Percentiles rank a stretch among this genome's conserved stretches.
Conservation (phyloP, 1,140 invertebrate species). For the Epicauta chinensis region DNA sequence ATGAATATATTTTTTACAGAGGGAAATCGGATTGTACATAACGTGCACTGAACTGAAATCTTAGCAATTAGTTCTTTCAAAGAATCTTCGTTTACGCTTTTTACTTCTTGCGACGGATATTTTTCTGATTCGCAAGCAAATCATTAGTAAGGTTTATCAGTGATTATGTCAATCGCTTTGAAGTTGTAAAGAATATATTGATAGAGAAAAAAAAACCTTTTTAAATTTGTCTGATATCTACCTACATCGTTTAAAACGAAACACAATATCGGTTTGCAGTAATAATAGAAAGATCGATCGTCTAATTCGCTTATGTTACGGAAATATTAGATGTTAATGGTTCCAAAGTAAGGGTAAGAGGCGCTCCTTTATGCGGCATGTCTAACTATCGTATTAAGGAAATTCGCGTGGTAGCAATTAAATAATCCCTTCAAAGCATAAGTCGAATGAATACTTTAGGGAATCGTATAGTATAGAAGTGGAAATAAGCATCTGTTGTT, state of each 20-base stretch:
- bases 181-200: slow-evolving; percentile 29
- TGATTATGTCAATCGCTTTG: slow-evolving; percentile 39
- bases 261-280: slow-evolving; percentile 8
- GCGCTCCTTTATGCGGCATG: slow-evolving; percentile 34
- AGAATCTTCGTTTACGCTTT: slow-evolving; percentile 31
- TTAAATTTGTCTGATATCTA: neutral
- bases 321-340: slow-evolving; percentile 37
- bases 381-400: slow-evolving; percentile 40
- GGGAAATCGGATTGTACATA: slow-evolving; percentile 38
- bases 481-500: slow-evolving; percentile 4
- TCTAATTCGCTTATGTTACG: slow-evolving; percentile 24
- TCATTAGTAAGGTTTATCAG: slow-evolving; percentile 41
- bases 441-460: slow-evolving; percentile 35
- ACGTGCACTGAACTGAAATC: slow-evolving; percentile 39
- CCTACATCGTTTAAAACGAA: neutral
- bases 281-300: slow-evolving; percentile 29
- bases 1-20: slow-evolving; percentile 32
- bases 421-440: slow-evolving; percentile 41
- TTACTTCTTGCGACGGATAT: slow-evolving; percentile 25
- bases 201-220: neutral
- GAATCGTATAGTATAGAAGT: slow-evolving; percentile 21
- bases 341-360: slow-evolving; percentile 36
- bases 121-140: slow-evolving; percentile 34
- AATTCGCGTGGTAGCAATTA: slow-evolving; percentile 36
- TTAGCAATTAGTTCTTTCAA: slow-evolving; percentile 40